A percentile compares a stretch with the other conserved stretches of the same genome.
Evolutionary conservation across 2,888 invertebrate genomes (phyloP).

Genomic region (Meiosimyza decipiens): DNA sequence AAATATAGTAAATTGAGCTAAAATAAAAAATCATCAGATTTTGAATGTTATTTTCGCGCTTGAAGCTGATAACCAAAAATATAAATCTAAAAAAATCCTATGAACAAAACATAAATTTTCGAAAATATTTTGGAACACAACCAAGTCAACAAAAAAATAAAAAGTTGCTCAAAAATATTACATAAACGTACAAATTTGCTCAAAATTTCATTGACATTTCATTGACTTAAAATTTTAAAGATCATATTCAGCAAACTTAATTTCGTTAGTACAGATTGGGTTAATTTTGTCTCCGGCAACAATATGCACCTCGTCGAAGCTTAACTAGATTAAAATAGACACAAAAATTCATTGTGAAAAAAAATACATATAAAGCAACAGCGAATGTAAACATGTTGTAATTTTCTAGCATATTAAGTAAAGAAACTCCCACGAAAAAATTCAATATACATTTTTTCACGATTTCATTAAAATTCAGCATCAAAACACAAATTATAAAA

Average conservation of each 20-base stretch:
- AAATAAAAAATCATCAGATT: not conserved
- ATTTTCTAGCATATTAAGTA: not conserved
- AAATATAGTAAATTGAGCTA: too few species aligned
- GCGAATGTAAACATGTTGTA: too few species aligned
- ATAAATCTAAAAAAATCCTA: not conserved
- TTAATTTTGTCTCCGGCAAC: too few species aligned
- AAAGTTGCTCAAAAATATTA: not conserved
- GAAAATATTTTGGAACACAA: not conserved
- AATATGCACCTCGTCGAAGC: too few species aligned
- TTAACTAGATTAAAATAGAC: too few species aligned
- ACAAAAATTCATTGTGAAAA: too few species aligned
- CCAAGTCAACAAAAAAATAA: not conserved
- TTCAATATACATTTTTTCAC: too few species aligned
- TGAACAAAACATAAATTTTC: not conserved
- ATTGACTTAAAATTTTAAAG: too few species aligned
- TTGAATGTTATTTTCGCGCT: not conserved
- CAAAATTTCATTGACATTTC: not conserved
- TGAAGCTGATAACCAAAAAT: not conserved
- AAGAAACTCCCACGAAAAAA: not conserved
- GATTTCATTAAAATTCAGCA: conserved; percentile 2
- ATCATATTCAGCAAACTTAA: too few species aligned
- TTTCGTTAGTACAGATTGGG: too few species aligned
- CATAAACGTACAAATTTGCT: not conserved
- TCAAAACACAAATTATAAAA: not conserved
- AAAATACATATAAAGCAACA: too few species aligned